phyloP scores from a whole-genome alignment of 2,113 vertebrate species.

The Laticauda laticaudata region DNA sequence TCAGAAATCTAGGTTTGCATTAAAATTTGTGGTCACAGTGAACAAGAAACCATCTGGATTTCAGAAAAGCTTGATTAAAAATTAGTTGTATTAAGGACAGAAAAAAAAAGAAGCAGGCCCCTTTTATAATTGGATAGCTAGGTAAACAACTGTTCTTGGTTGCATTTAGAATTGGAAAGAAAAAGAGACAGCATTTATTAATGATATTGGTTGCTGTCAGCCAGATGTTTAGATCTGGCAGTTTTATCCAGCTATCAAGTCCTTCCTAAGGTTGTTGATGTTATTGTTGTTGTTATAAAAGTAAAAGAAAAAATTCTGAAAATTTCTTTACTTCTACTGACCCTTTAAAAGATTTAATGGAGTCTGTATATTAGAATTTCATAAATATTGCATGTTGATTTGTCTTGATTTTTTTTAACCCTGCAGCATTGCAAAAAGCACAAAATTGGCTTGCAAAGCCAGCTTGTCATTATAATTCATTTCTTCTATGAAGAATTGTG shows the following conservation, averaged over 20 bases:
- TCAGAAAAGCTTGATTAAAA: conserved; percentile 27
- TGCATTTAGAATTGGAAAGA: too few species aligned
- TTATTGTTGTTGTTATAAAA: background rate
- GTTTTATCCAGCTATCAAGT: too few species aligned
- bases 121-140: conserved; percentile 41
- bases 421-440: conserved; percentile 64
- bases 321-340: conserved; percentile 25
- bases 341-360: conserved; percentile 41
- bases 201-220: too few species aligned
- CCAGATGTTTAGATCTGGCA: too few species aligned
- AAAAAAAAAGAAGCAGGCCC: conserved; percentile 35
- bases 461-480: background rate
- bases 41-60: conserved; percentile 14
- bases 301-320: background rate
- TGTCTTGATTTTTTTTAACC: conserved; percentile 57
- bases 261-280: too few species aligned
- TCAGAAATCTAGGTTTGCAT: background rate
- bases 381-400: conserved; percentile 49
- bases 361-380: conserved; percentile 31
- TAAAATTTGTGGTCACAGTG: background rate
- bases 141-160: background rate
- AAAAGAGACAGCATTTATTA: too few species aligned
- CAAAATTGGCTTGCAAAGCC: background rate
- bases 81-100: background rate
- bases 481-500: background rate